A percentile compares a stretch with the other conserved stretches of the same genome.
phyloP scores from a whole-genome alignment of 2,888 invertebrate species.

The Mimachlamys varia region DNA sequence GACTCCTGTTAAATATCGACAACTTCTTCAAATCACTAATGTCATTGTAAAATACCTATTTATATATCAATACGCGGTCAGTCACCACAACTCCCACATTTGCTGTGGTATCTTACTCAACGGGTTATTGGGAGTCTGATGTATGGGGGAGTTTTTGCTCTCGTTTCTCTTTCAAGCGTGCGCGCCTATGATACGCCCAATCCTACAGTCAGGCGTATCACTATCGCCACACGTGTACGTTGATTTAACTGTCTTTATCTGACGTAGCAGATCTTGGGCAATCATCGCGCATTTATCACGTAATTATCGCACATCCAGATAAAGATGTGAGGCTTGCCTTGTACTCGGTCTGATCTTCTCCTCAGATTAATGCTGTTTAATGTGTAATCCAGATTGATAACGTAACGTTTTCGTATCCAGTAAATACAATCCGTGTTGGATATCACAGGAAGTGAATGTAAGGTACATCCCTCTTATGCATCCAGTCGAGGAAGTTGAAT shows the following conservation, averaged over 20 bases:
- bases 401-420: neutral
- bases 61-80: neutral
- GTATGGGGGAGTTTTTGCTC: neutral
- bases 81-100: neutral
- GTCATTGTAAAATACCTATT: neutral
- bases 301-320: slow-evolving; percentile 24
- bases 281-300: slow-evolving; percentile 34
- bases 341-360: neutral
- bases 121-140: neutral
- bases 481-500: neutral
- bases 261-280: neutral
- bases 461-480: neutral
- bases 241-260: slow-evolving; percentile 31
- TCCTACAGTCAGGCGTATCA: neutral
- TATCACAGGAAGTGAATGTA: neutral
- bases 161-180: slow-evolving; percentile 25
- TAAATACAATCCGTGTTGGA: slow-evolving; percentile 23
- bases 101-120: neutral
- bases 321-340: slow-evolving; percentile 4
- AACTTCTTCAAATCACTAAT: no score
- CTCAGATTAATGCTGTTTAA: neutral
- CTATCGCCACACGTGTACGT: slow-evolving; percentile 1
- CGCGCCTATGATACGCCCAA: neutral
- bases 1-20: no score
- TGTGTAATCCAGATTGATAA: slow-evolving; percentile 28